Conservation (phyloP, 1,140 invertebrate genomes). For the Pachypsylla venusta region DNA sequence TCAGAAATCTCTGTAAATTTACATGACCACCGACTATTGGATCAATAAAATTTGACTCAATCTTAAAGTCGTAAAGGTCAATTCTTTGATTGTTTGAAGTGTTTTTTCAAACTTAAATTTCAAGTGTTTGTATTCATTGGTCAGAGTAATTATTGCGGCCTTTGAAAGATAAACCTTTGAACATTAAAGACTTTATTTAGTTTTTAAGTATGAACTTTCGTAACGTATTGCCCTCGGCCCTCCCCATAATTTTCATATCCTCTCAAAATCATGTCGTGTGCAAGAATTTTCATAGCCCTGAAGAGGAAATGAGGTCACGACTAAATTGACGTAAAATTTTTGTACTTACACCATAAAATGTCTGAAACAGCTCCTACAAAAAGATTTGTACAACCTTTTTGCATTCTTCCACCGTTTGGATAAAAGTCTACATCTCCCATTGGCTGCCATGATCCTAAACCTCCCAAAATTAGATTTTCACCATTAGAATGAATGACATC, state of each 20-base stretch:
- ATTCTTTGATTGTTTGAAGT: too few species aligned
- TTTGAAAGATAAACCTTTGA: too few species aligned
- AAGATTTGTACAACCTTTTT: slow-evolving; percentile 65
- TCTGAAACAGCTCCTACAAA: slow-evolving; percentile 83
- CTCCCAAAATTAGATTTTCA: slow-evolving; percentile 45
- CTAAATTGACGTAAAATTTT: background rate
- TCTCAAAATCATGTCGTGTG: background rate
- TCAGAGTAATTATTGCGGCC: too few species aligned
- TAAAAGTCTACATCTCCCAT: slow-evolving; percentile 87
- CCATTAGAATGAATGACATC: slow-evolving; percentile 92
- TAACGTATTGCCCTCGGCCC: background rate
- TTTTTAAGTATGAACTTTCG: too few species aligned
- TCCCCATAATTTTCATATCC: background rate
- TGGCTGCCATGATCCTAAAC: slow-evolving; percentile 66
- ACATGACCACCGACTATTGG: too few species aligned
- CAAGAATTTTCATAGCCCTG: background rate
- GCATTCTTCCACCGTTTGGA: slow-evolving; percentile 77
- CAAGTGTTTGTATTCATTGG: too few species aligned
- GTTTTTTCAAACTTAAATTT: too few species aligned
- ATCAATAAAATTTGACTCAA: too few species aligned
- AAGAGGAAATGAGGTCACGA: background rate
- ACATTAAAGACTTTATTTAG: too few species aligned
- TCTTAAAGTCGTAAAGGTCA: too few species aligned
- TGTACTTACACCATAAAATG: slow-evolving; percentile 67
- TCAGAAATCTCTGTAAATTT: too few species aligned